These are phyloP conservation scores for Tachuris rubrigastra DNA, from an alignment of 2,113 vertebrate genomes.

Conservation along the genomic window DNA sequence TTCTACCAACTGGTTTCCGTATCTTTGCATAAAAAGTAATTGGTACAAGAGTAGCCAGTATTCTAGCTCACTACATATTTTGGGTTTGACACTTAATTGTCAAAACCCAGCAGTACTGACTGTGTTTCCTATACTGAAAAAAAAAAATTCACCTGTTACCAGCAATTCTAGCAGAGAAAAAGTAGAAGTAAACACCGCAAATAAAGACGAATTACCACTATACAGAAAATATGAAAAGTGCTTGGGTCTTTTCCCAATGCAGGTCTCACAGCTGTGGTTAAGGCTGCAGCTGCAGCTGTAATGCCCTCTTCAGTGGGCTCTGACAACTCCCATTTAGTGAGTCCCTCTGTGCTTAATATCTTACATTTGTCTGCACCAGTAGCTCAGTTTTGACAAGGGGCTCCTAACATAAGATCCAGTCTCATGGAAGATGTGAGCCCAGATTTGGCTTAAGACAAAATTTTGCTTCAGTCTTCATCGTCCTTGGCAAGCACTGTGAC, in stretches of 20 bases:
- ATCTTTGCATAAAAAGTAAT: background rate
- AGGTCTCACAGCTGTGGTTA: background rate
- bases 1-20: background rate
- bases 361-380: background rate
- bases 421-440: background rate
- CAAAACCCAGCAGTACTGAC: background rate
- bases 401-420: background rate
- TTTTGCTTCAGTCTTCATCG: background rate
- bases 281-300: background rate
- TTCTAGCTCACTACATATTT: background rate
- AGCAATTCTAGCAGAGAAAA: background rate
- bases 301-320: background rate
- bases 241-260: background rate
- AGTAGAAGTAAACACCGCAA: background rate
- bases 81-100: background rate
- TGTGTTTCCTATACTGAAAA: background rate
- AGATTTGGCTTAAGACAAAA: background rate
- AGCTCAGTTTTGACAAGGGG: background rate
- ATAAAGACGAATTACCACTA: background rate
- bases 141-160: background rate
- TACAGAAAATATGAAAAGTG: background rate
- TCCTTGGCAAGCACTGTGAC: background rate
- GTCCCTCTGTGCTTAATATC: background rate
- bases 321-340: background rate
- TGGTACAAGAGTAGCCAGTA: background rate